Base-by-base conservation (phyloP, 1,140 invertebrate species). In the Pararge aegeria region DNA sequence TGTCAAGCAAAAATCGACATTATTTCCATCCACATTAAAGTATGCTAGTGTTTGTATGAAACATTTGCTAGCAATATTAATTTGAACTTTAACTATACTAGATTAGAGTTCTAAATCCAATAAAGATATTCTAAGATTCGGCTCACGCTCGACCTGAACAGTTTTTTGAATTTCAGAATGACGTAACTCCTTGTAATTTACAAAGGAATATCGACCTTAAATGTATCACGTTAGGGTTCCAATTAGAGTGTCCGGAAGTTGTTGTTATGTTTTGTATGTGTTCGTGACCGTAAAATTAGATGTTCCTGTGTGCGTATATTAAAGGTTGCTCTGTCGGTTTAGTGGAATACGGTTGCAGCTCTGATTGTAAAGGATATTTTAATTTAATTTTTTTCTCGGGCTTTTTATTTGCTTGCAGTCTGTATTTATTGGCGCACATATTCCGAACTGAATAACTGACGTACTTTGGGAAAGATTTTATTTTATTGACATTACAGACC, bases 301-400 rank as follows among this genome's bases (percentile, higher is more conserved):
- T 68, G 64, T 67, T 29, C 19, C 61, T 78, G 78, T 80, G 80
- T 83, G 80, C 59, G 80, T 82, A 71, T 83, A 76, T 79, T 80
- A 83, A 80, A 83, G 69, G 77, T 75, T 75, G 69, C 61, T 70
- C 30, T 58, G 46, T 42, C 46, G 24, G 49, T 19, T 75, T 66
- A 67, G 52, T 51, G 40, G 70, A 63, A 61, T 50, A 60, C 30
- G 42, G 44, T 70, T 80, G 78, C 51, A 83, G 61, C 78, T 79
- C 67, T 52, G 51, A 62, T 66, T 68, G 42, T 46, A 50, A 59
- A 48, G 60, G 12, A 27, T 20, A 21, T 52, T 49, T 51, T 42
- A 44, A 19, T 37, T 52, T 60, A 58, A 54, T 49, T 37, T 30
- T n/a, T n/a, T n/a, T n/a, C n/a, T n/a, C n/a, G n/a, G n/a, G n/a